These are phyloP conservation scores for Lithobates pipiens DNA, from an alignment of 2,797 vertebrate genomes.

Conservation along the genomic window DNA sequence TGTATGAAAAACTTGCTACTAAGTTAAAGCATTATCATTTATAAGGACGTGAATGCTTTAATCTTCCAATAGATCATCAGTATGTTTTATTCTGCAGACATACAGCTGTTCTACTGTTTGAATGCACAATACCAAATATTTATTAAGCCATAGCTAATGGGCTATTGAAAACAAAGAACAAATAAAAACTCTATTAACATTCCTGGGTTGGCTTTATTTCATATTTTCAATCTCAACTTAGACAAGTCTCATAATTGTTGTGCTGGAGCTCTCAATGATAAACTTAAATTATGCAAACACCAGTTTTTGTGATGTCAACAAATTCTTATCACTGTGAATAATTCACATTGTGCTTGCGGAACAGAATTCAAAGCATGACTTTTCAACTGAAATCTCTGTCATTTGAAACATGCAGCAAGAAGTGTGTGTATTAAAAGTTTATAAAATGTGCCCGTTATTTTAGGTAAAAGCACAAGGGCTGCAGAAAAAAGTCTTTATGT, in stretches of 20 bases:
- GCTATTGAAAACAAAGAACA: conserved; percentile 32
- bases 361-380: not conserved
- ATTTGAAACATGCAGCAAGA: conserved; percentile 29
- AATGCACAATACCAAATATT: conserved; percentile 37
- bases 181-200: conserved; percentile 38
- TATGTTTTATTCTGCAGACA: conserved; percentile 5
- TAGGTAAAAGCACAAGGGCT: not conserved
- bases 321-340: conserved; percentile 20
- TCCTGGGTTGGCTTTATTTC: conserved; percentile 14
- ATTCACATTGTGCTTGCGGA: conserved; percentile 25
- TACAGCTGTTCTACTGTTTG: conserved; percentile 9
- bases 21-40: conserved; percentile 29
- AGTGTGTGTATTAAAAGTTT: conserved; percentile 7
- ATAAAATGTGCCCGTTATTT: conserved; percentile 2
- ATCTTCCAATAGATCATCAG: conserved; percentile 24
- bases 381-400: not conserved
- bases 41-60: conserved; percentile 13
- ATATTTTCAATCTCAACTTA: conserved; percentile 37
- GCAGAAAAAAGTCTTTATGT: not conserved
- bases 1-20: conserved; percentile 5
- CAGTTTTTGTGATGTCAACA: conserved; percentile 35
- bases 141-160: conserved; percentile 21
- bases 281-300: conserved; percentile 38
- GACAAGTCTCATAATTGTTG: conserved; percentile 36
- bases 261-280: not conserved